These are phyloP conservation scores for Lutraria lutraria DNA, from an alignment of 2,888 invertebrate genomes.

Conservation along the genomic window DNA sequence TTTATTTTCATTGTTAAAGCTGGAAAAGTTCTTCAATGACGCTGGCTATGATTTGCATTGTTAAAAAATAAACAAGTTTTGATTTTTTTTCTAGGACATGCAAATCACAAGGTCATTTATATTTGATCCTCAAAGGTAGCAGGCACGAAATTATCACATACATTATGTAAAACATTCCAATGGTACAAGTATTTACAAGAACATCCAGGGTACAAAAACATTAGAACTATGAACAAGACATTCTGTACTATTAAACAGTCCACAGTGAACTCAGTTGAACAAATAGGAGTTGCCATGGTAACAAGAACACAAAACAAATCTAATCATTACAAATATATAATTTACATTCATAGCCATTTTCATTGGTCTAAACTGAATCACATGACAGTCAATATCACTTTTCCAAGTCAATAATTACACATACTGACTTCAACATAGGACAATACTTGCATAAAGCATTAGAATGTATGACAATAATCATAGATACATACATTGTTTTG, in stretches of 20 bases:
- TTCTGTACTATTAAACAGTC: background rate
- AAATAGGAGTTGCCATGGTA: background rate
- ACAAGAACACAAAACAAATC: background rate
- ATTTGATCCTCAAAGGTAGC: background rate
- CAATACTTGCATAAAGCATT: no score
- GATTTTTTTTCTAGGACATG: no score
- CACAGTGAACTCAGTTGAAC: background rate
- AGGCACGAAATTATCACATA: background rate
- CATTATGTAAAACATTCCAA: background rate
- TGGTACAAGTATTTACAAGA: background rate
- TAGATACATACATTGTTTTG: no score
- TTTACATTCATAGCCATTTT: background rate
- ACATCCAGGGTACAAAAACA: background rate
- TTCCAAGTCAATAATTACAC: no score
- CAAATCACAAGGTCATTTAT: background rate
- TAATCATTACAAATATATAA: background rate
- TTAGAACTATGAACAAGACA: background rate
- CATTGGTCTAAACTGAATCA: background rate
- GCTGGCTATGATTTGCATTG: no score
- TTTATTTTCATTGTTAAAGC: no score
- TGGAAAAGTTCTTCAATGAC: no score
- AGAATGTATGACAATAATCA: no score
- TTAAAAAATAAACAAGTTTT: no score
- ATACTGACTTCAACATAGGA: no score
- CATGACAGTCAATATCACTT: background rate